Evolutionary conservation across 2,113 vertebrate genomes (phyloP).

Genomic region (Piaya cayana): DNA sequence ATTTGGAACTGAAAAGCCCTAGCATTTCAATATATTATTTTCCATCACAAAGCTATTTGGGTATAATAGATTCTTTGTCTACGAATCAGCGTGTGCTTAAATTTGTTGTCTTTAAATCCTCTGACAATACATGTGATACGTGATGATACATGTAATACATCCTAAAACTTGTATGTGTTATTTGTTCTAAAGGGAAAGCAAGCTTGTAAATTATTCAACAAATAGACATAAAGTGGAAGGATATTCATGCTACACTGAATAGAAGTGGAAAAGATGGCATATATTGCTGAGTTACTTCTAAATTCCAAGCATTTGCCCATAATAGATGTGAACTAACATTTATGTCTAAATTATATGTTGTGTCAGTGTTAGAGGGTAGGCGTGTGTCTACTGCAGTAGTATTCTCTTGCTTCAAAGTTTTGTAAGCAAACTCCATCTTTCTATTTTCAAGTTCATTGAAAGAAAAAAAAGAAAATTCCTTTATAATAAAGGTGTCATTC

Average conservation of each 20-base stretch:
- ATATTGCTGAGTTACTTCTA: neutral
- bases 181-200: neutral
- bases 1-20: neutral
- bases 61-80: neutral
- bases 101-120: neutral
- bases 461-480: neutral
- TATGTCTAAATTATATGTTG: slow-evolving; percentile 1
- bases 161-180: neutral
- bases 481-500: slow-evolving; percentile 27
- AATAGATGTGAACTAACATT: neutral
- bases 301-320: slow-evolving; percentile 26
- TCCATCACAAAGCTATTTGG: neutral
- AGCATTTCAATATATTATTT: slow-evolving; percentile 1
- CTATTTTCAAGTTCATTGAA: neutral
- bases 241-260: neutral
- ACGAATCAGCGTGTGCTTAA: neutral
- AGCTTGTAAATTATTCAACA: neutral
- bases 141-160: neutral
- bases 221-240: neutral
- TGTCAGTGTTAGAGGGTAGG: neutral
- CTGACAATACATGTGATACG: neutral
- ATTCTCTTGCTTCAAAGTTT: slow-evolving; percentile 35
- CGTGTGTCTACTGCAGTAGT: neutral
- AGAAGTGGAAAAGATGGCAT: slow-evolving; percentile 22
- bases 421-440: slow-evolving; percentile 31